Conservation (phyloP, 2,797 vertebrate species). For the Basileuterus tristriatus region DNA sequence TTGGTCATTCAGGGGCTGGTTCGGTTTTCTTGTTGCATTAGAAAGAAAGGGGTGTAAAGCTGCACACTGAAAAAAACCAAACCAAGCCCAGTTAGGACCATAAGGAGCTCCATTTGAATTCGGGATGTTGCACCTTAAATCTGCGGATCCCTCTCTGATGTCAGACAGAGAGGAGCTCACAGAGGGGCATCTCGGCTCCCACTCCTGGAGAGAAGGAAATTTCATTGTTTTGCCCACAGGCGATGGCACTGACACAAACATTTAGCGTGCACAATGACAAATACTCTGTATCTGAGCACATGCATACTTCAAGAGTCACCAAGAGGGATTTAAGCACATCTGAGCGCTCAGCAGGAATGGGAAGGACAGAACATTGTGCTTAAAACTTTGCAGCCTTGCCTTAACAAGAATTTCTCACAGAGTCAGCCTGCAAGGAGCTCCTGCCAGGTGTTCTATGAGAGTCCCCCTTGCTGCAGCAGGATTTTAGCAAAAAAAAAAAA, state of each 20-base stretch:
- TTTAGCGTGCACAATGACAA: not conserved
- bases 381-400: not conserved
- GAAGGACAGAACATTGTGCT: not conserved
- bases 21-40: not conserved
- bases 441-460: not conserved
- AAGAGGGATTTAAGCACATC: not conserved
- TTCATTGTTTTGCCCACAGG: constrained; percentile 5
- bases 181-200: not conserved
- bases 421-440: not conserved
- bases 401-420: not conserved
- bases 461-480: not conserved
- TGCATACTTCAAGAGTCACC: not conserved
- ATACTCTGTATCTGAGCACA: not conserved
- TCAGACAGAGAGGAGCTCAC: not conserved
- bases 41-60: not conserved
- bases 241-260: not conserved
- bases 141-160: not conserved
- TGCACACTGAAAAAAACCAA: not conserved
- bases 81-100: not conserved
- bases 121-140: not conserved
- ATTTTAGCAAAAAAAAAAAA: not conserved
- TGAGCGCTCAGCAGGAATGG: not conserved
- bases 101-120: not conserved
- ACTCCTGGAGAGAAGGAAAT: not conserved
- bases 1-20: not conserved